Conservation (phyloP, 92 coral and sea anemone genomes). For the Porites rus region DNA sequence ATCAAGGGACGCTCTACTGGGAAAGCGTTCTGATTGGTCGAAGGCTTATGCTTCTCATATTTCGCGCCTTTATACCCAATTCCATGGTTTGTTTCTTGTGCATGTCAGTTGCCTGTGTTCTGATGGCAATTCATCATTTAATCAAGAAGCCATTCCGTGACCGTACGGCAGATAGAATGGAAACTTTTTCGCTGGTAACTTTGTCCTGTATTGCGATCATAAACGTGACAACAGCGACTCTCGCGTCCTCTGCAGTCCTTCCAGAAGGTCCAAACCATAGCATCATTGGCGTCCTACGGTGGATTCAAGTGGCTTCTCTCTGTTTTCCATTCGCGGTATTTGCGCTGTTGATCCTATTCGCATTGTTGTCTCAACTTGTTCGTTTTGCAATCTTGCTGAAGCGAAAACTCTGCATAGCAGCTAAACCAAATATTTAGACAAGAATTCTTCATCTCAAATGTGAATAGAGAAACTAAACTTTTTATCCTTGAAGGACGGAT, state of each 20-base stretch:
- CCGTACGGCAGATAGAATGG: constrained; percentile 32
- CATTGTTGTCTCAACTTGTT: constrained; percentile 31
- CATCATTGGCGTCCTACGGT: constrained; percentile 17
- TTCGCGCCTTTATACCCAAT: constrained; percentile 50
- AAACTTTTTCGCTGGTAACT: constrained; percentile 12
- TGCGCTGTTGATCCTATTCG: constrained; percentile 17
- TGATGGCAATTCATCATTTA: constrained; percentile 48
- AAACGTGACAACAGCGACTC: constrained; percentile 36
- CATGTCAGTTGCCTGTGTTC: constrained; percentile 57
- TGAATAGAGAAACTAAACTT: too few relatives aligned
- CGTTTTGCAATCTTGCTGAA: constrained; percentile 39
- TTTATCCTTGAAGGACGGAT: too few relatives aligned
- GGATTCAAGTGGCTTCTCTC: constrained; percentile 44
- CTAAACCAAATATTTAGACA: neutral
- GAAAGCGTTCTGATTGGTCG: constrained; percentile 73
- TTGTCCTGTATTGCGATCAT: constrained; percentile 36
- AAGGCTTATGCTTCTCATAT: constrained; percentile 53
- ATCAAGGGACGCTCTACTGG: constrained; percentile 69
- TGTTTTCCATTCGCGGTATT: constrained; percentile 48
- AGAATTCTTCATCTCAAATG: too few relatives aligned
- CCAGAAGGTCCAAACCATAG: constrained; percentile 17
- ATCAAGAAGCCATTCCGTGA: constrained; percentile 50
- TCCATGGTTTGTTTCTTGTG: constrained; percentile 53
- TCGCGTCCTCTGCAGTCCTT: constrained; percentile 37
- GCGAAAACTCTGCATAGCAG: neutral